phyloP scores from a whole-genome alignment of 2,888 invertebrate species.

The Lithophane semibrunnea region DNA sequence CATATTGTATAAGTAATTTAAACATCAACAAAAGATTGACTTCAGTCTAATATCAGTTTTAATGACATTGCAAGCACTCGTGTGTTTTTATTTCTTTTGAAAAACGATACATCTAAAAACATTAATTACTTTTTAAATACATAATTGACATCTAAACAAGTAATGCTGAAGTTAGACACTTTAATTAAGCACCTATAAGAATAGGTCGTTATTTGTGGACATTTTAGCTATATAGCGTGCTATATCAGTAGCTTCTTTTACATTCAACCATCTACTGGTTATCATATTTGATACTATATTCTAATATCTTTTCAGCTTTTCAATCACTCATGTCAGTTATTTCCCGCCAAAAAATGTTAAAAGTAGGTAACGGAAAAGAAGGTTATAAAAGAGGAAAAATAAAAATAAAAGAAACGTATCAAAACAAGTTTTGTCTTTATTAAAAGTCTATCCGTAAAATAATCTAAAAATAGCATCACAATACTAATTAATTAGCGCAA shows the following conservation, averaged over 20 bases:
- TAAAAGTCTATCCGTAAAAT: constrained; percentile 86
- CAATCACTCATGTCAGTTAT: constrained; percentile 11
- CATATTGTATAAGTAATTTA: constrained; percentile 20
- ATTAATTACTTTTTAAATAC: constrained; percentile 43
- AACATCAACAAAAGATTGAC: constrained; percentile 45
- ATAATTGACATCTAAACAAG: constrained; percentile 56
- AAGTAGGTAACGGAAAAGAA: constrained; percentile 44
- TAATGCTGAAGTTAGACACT: constrained; percentile 27
- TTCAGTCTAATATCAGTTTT: constrained; percentile 53
- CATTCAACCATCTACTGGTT: constrained; percentile 8
- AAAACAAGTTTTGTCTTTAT: constrained; percentile 87
- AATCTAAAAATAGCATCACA: constrained; percentile 89
- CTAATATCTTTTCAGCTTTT: background rate
- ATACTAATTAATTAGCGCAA: constrained; percentile 78
- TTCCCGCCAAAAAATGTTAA: constrained; percentile 1
- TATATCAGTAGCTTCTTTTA: constrained; percentile 27
- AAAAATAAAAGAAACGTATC: constrained; percentile 79
- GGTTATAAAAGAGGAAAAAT: constrained; percentile 65
- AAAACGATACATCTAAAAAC: constrained; percentile 15
- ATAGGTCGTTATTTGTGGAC: constrained; percentile 16
- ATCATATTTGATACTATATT: constrained; percentile 22
- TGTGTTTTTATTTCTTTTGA: background rate
- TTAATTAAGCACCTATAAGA: constrained; percentile 18
- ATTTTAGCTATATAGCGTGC: constrained; percentile 26
- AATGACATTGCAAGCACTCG: constrained; percentile 48